Evolutionary conservation across 2,113 vertebrate species (phyloP).

Genomic region (Gyps fulvus): DNA sequence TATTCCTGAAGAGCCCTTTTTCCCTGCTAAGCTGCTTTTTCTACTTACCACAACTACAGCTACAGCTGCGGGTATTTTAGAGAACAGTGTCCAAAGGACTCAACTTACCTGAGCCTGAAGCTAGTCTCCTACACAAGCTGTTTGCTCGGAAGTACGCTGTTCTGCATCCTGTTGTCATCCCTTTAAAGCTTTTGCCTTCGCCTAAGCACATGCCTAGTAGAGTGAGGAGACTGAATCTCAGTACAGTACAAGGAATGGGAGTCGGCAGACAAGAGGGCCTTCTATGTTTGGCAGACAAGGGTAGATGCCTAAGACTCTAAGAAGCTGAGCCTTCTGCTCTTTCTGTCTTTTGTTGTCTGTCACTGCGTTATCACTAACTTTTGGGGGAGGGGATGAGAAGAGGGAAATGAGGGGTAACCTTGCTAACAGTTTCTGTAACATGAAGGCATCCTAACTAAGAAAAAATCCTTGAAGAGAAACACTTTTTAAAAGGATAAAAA

Average conservation of each 20-base stretch:
- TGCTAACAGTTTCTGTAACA: not conserved
- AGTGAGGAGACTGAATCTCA: not conserved
- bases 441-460: not conserved
- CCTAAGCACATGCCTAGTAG: not conserved
- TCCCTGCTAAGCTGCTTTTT: not conserved
- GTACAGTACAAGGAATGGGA: accelerated
- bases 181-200: not conserved
- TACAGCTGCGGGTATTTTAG: not conserved
- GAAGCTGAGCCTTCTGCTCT: not conserved
- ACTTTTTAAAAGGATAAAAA: not conserved
- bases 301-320: not conserved
- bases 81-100: not conserved
- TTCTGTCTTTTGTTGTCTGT: not conserved
- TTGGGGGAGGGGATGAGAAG: not conserved
- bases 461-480: not conserved
- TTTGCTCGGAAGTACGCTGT: not conserved
- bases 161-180: not conserved
- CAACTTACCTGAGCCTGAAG: not conserved
- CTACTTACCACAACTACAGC: not conserved
- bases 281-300: not conserved
- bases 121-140: not conserved
- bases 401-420: not conserved
- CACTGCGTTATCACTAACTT: not conserved
- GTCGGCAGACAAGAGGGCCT: not conserved
- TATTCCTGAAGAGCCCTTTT: not conserved